These are phyloP conservation scores for Dendrolimus punctatus DNA, from an alignment of 1,140 invertebrate genomes.

Conservation along the genomic window DNA sequence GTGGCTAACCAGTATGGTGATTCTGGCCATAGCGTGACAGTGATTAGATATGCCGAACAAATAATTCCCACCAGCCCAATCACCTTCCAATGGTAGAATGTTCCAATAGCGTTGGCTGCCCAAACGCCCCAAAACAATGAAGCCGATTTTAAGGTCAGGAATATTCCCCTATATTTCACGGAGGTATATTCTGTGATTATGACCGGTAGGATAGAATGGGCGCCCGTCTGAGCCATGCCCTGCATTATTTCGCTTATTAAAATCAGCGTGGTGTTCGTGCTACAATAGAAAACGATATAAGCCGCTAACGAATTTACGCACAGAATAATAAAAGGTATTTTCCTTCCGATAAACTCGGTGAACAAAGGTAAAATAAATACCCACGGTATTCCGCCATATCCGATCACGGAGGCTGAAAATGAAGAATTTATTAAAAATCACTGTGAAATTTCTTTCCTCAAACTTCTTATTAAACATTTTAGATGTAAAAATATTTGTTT, in stretches of 20 bases:
- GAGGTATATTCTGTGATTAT: constrained; percentile 16
- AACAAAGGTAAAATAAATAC: constrained; percentile 8
- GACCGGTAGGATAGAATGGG: constrained; percentile 5
- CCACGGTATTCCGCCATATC: constrained; percentile 10
- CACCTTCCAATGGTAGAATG: constrained; percentile 12
- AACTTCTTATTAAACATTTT: no score
- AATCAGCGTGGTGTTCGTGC: constrained; percentile 7
- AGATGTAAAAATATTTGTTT: no score
- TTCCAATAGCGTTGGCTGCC: constrained; percentile 14
- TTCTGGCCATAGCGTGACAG: constrained; percentile 23
- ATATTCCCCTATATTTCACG: constrained; percentile 15
- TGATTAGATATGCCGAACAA: constrained; percentile 10
- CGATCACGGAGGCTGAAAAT: constrained; percentile 12
- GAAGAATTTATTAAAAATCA: neutral
- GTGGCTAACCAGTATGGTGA: constrained; percentile 28
- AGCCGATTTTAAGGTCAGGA: constrained; percentile 11
- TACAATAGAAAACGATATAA: constrained; percentile 8
- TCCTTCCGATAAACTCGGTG: constrained; percentile 8
- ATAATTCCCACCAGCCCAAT: constrained; percentile 6
- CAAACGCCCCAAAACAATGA: constrained; percentile 18
- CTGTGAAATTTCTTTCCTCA: no score
- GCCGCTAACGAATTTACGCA: constrained; percentile 4
- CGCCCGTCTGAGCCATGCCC: constrained; percentile 8
- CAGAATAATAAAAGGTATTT: constrained; percentile 10
- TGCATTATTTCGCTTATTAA: constrained; percentile 13